Evolutionary conservation across 2,113 vertebrate species (phyloP), one percentile per base, ranked within the genome.

Genomic region (Callospermophilus lateralis): DNA sequence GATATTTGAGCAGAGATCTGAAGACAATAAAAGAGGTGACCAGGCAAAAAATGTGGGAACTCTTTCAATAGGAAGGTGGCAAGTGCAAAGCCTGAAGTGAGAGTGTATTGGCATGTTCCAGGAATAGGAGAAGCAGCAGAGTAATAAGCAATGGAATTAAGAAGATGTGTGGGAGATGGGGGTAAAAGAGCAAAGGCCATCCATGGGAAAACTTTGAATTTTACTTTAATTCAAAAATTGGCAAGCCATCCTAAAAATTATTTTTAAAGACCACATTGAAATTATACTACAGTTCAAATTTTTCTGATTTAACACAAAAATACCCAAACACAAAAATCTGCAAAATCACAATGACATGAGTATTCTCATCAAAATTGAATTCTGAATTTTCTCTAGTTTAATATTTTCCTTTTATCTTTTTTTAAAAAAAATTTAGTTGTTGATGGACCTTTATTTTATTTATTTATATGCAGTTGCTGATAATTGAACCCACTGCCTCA

Each of bases 291-390:
- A 34, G 2, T 28, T 63, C 72, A 83, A 61, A 37, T 80, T 67
- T 84, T 22, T 94, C 34, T 84, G 42, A 87, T 63, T 89, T 77
- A 79, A 24, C 34, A 24, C 51, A 65, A 63, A 89, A 72, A 78
- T 45, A 73, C 28, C n/a, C 73, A 84, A 70, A 65, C 11, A 88
- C 12, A 72, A 26, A 63, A 22, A 83, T 85, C 11, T 32, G 32
- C 8, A 83, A 34, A 55, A 17, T 87, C 45, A 39, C 42, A 63
- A 72, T 77, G 67, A 63, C 12, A 61, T 42, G 68, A 94, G n/a
- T 9, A 17, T 39, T 42, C 15, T 68, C 22, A 74, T 53, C 48
- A 85, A 86, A 88, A 61, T 70, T 83, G 19, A 89, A 89, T 26
- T 70, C 68, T 81, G 32, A 68, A 32, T 45, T 48, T 79, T 53